Evolutionary conservation across 2,888 invertebrate species (phyloP), one percentile per base, ranked within the genome.

Genomic region (Dicyrtomina minuta): DNA sequence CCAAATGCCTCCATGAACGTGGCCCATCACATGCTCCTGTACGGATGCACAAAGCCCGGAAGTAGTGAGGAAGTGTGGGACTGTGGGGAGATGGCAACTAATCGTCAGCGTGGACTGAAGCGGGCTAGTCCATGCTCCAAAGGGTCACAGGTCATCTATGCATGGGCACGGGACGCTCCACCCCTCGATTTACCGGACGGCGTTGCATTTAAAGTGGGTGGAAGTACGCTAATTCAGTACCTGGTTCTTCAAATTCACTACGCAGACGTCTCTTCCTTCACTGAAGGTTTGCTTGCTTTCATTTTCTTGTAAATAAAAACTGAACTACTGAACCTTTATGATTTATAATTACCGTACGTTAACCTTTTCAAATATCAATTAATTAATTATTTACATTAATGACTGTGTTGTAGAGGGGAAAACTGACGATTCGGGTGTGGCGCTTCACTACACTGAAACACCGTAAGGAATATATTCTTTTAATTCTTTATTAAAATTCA

Each of bases 171-270:
- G 77, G 93, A 96, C 81, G 96, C 96, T 0, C 93, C 93, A 0
- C 46, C 61, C 8, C 83, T 96, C 4, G 83, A 86, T 55, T 83
- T 96, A 61, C 96, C 96, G 0, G 83, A 89, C 61, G 92, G 89
- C 72, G 96, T 98, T 10, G 98, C 95, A 1, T 98, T 97, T 82
- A 90, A 90, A 82, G 90, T 97, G 58, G 97, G 97, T 8, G 87
- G 87, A 67, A 87, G 88, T 70, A 91, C 94, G 0, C 85, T 87
- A 13, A 91, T 95, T 74, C 89, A 91, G 79, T 96, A 95, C 81
- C 84, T 98, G 67, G 96, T 97, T 0, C 84, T 99, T 44, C 98
- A 98, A 84, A 91, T 98, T 0, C 95, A 96, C 81, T 96, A 95
- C 80, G 88, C 89, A 76, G 85, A 86, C 71, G 83, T 87, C 13